A percentile compares a stretch with the other conserved stretches of the same genome.
phyloP scores from a whole-genome alignment of 2,113 vertebrate species.

The Bos taurus region ARS-UCD2.0 NC_037337.1:101392001-101392500 shows the following conservation, averaged over 20 bases:
- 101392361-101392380: neutral
- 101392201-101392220: neutral
- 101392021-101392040: accelerated
- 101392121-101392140: neutral
- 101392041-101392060: no score
- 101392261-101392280: neutral
- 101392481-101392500: neutral
- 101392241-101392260: neutral
- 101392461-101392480: no score
- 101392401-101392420: neutral
- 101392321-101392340: neutral
- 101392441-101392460: neutral
- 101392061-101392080: no score
- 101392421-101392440: neutral
- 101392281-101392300: neutral
- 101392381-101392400: neutral
- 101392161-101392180: neutral
- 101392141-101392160: neutral
- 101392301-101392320: neutral
- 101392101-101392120: neutral
- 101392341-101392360: neutral
- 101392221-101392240: neutral
- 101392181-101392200: neutral
- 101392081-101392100: neutral
- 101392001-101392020: no score